Conservation (phyloP, 2,113 vertebrate species). For the Sebastes fasciatus region DNA sequence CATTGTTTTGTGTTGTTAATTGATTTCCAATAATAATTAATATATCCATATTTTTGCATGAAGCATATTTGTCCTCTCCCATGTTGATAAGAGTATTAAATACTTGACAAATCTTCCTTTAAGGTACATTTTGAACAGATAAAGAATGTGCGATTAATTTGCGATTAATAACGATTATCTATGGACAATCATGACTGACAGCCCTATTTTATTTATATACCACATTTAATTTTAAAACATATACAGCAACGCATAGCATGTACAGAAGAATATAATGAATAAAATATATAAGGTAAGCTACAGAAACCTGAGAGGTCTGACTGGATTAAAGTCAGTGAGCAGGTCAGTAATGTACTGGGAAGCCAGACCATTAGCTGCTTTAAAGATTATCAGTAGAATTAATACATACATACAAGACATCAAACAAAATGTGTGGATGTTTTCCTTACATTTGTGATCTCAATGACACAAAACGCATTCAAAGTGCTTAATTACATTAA, state of each 20-base stretch:
- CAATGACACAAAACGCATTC: conserved; percentile 23
- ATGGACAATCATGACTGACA: too few species aligned
- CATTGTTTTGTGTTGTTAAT: too few species aligned
- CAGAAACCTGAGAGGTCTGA: background rate
- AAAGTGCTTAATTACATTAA: conserved; percentile 26
- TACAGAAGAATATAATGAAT: background rate
- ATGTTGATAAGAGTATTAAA: too few species aligned
- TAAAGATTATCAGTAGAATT: conserved; percentile 8
- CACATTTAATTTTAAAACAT: background rate
- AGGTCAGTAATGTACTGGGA: background rate
- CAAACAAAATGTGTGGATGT: conserved; percentile 12
- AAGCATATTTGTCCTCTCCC: too few species aligned
- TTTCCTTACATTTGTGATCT: conserved; percentile 17
- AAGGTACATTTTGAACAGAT: too few species aligned
- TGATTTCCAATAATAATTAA: too few species aligned
- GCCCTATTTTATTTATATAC: background rate
- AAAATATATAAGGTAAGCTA: background rate
- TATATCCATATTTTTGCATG: too few species aligned
- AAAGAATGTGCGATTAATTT: too few species aligned
- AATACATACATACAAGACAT: background rate
- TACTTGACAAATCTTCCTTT: too few species aligned
- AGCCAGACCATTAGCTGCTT: conserved; percentile 1
- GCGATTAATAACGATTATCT: too few species aligned
- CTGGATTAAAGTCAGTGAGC: background rate
- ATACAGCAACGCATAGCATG: background rate